phyloP scores from a whole-genome alignment of 2,888 invertebrate genomes.

The Chalcosyrphus nemorum region DNA sequence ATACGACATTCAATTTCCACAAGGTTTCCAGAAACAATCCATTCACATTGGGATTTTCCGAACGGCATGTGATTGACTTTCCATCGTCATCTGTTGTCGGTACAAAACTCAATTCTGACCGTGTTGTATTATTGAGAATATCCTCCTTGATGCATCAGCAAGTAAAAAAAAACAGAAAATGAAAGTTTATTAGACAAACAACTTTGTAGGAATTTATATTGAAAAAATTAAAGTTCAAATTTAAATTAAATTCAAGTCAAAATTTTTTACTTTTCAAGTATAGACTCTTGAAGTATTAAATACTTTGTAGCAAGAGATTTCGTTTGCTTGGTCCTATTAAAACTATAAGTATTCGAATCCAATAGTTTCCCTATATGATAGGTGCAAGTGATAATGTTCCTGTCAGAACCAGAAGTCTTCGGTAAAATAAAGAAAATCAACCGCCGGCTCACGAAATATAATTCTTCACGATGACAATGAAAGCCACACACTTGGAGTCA shows the following conservation, averaged over 20 bases:
- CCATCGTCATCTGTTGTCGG: conserved; percentile 95
- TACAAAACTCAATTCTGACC: conserved; percentile 93
- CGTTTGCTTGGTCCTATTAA: too few species aligned
- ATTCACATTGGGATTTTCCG: conserved; percentile 95
- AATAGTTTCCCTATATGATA: too few species aligned
- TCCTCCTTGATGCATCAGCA: conserved; percentile 85
- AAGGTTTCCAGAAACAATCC: conserved; percentile 91
- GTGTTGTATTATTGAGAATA: conserved; percentile 90
- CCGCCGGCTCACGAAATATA: too few species aligned
- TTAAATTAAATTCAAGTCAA: not conserved
- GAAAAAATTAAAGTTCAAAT: not conserved
- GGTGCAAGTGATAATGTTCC: too few species aligned
- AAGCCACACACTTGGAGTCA: too few species aligned
- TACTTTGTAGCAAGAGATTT: too few species aligned
- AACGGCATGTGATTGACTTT: conserved; percentile 93
- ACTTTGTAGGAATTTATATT: not conserved
- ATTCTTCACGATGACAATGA: too few species aligned
- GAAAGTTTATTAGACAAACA: conserved; percentile 1
- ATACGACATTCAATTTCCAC: conserved; percentile 94
- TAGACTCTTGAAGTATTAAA: too few species aligned
- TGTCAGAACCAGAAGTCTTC: too few species aligned
- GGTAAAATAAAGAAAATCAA: too few species aligned
- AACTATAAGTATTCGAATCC: too few species aligned
- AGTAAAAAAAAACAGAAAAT: conserved; percentile 12
- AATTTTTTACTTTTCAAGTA: too few species aligned